Evolutionary conservation across 2,113 vertebrate species (phyloP).

Genomic region (Pachyramphus minor): DNA sequence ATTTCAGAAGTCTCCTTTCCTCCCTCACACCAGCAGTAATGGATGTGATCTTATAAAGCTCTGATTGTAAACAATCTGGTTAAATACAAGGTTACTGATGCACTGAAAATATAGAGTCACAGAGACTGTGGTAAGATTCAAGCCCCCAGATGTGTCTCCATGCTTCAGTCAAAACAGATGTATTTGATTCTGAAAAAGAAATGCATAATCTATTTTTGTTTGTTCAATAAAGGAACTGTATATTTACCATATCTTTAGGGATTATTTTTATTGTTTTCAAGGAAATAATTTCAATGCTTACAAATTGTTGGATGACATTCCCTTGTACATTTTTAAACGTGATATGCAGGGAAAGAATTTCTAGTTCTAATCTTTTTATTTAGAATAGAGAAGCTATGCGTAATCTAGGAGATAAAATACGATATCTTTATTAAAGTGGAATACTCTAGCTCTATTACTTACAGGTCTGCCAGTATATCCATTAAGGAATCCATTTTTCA

Average conservation of each 20-base stretch:
- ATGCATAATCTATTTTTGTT: conserved; percentile 67
- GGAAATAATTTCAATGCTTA: conserved; percentile 50
- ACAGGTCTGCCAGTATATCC: conserved; percentile 66
- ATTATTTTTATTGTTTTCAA: conserved; percentile 61
- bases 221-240: conserved; percentile 72
- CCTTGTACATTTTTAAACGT: conserved; percentile 53
- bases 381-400: conserved; percentile 32
- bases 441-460: conserved; percentile 53
- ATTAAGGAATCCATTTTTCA: conserved; percentile 69
- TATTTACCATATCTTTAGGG: conserved; percentile 69
- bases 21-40: conserved; percentile 47
- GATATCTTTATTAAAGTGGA: conserved; percentile 64
- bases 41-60: conserved; percentile 58
- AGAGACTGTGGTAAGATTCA: conserved; percentile 16
- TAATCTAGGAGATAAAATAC: conserved; percentile 43
- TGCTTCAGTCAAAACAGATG: conserved; percentile 66
- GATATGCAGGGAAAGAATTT: conserved; percentile 29
- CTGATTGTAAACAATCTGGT: conserved; percentile 72
- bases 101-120: conserved; percentile 54
- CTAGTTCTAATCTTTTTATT: conserved; percentile 53
- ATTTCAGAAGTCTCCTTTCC: conserved; percentile 53
- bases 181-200: conserved; percentile 68
- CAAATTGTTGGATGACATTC: conserved; percentile 41
- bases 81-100: conserved; percentile 67
- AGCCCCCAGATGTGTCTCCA: conserved; percentile 58